A percentile compares a stretch with the other conserved stretches of the same genome.
phyloP scores from a whole-genome alignment of 2,797 vertebrate species.

The Cygnus olor region DNA sequence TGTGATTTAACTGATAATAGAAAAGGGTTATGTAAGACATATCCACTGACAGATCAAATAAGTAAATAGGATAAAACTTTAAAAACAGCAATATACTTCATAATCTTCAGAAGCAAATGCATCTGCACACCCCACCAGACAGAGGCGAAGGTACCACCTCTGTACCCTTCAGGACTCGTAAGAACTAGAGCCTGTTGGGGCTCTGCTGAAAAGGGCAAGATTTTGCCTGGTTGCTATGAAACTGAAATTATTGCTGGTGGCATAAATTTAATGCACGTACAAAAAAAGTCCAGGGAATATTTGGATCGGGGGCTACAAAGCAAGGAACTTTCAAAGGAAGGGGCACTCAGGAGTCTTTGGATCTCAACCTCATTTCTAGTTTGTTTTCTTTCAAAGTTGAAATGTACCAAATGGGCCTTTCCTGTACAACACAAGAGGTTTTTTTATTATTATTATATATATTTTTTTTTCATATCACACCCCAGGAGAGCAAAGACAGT shows the following conservation, averaged over 20 bases:
- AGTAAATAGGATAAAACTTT: background rate
- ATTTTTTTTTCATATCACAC: background rate
- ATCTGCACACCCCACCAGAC: background rate
- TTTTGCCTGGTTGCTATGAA: background rate
- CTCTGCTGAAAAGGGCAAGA: background rate
- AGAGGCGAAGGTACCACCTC: background rate
- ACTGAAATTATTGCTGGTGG: conserved; percentile 49
- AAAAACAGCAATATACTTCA: background rate
- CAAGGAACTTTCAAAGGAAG: background rate
- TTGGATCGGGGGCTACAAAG: conserved; percentile 24
- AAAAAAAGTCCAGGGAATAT: conserved; percentile 39
- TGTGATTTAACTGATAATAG: background rate
- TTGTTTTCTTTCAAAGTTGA: conserved; percentile 21
- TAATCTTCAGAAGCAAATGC: background rate
- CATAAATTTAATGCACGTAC: conserved; percentile 33
- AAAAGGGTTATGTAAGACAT: background rate
- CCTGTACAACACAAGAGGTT: background rate
- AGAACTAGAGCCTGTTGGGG: background rate
- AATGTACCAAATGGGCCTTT: background rate
- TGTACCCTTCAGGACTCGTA: background rate
- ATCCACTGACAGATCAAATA: background rate
- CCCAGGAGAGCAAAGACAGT: conserved; percentile 31
- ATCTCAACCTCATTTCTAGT: background rate
- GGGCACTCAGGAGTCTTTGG: background rate
- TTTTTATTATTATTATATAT: background rate